Conservation (phyloP, 2,113 vertebrate species). For the Delphinapterus leucas region DNA sequence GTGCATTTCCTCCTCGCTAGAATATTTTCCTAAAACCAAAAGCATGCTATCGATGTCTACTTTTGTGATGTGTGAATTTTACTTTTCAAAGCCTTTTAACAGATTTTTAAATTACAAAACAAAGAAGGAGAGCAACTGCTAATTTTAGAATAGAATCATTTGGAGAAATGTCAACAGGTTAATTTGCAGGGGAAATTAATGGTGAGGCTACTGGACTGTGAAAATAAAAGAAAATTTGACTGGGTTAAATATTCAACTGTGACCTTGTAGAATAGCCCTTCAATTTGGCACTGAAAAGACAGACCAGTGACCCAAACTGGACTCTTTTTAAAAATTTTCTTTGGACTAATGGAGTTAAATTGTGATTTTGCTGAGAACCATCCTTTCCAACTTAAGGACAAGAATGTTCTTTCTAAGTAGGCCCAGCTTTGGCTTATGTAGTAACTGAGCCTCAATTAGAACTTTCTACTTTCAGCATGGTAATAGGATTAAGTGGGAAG, state of each 20-base stretch:
- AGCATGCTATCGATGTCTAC: not conserved
- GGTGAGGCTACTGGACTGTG: slow-evolving; percentile 44
- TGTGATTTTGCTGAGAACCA: not conserved
- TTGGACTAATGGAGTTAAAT: slow-evolving; percentile 16
- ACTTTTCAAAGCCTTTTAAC: slow-evolving; percentile 27
- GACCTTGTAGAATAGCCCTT: slow-evolving; percentile 34
- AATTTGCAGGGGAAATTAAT: slow-evolving; percentile 60
- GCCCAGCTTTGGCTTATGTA: not conserved
- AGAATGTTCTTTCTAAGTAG: slow-evolving; percentile 27
- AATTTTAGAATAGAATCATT: slow-evolving; percentile 28
- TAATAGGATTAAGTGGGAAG: not conserved
- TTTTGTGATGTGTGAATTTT: slow-evolving; percentile 2
- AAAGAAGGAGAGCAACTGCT: not conserved
- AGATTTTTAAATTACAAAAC: slow-evolving; percentile 16
- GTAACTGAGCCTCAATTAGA: not conserved
- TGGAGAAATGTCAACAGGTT: slow-evolving; percentile 51
- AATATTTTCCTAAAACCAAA: not conserved
- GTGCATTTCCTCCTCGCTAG: not conserved
- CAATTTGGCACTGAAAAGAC: not conserved
- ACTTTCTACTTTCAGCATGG: not conserved
- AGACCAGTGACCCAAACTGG: slow-evolving; percentile 6
- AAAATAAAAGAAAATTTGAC: slow-evolving; percentile 55
- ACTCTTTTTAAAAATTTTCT: not conserved
- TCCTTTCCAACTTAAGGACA: not conserved
- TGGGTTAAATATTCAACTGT: slow-evolving; percentile 61